Evolutionary conservation across 92 coral and sea anemone genomes (phyloP), one percentile per base, ranked within the genome.

Genomic region (Umimayanthus chanpuru): DNA sequence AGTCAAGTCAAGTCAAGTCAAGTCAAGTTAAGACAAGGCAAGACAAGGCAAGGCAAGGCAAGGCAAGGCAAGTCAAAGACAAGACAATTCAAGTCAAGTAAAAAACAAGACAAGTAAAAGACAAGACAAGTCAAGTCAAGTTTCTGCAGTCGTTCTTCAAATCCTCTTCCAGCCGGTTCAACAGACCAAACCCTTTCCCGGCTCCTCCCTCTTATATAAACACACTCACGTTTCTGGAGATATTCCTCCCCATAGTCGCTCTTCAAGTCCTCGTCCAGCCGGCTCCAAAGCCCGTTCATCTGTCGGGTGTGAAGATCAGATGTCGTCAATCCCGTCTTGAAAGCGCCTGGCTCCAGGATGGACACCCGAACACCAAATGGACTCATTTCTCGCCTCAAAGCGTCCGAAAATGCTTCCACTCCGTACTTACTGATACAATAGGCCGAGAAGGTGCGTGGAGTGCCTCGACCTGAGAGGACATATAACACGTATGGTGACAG

Each of bases 331-430:
- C 70, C 80, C 6, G 96, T 94, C 86, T 89, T 92, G 91, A 88
- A 94, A 74, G 88, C 84, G 0, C 96, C 96, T 5, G 95, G 96
- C 18, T 94, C 96, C 44, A 94, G 79, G 23, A 94, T 88, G 78
- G 88, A 77, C 80, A 92, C 92, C 77, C 30, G 78, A n/a, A 94
- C 81, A n/a, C 85, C 92, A 90, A 93, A 94, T 30, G 90, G 90
- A 67, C 87, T 82, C 89, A 94, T 85, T 86, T 94, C 96, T 7
- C 91, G 90, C 71, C 96, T 91, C 78, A 94, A 73, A 21, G 94
- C 96, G 86, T 94, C 96, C 0, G 94, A 92, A 64, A 94, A 94
- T 36, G 93, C 96, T 67, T 94, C 93, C 32, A 94, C 95, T 15
- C 93, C 96, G 85, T 88, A 94, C 39, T 94, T 94, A 58, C 85